phyloP scores from a whole-genome alignment of 1,140 invertebrate species.

The Helicoverpa armigera region DNA sequence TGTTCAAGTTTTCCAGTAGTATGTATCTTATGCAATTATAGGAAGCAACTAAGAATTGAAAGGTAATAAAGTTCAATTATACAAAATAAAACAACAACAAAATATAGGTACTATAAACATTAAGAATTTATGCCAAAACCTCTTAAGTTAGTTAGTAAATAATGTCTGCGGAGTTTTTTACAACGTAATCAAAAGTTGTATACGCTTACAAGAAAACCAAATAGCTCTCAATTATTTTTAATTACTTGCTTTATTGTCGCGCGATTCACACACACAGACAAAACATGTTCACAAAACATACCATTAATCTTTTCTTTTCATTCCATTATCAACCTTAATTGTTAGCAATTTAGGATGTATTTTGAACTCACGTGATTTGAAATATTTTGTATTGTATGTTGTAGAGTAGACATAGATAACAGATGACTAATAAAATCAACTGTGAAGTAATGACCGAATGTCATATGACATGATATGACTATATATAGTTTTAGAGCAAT shows the following conservation, averaged over 20 bases:
- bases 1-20: too few species aligned
- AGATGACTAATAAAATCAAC: slow-evolving; percentile 8
- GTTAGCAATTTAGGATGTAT: background rate
- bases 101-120: background rate
- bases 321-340: slow-evolving; percentile 17
- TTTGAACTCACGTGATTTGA: background rate
- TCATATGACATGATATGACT: slow-evolving; percentile 17
- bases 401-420: slow-evolving; percentile 13
- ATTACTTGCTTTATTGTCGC: slow-evolving; percentile 1
- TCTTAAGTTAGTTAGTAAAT: background rate
- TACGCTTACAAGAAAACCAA: slow-evolving; percentile 10
- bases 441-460: slow-evolving; percentile 9
- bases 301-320: slow-evolving; percentile 22
- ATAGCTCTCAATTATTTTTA: slow-evolving; percentile 43
- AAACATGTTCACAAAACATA: slow-evolving; percentile 22
- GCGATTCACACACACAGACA: slow-evolving; percentile 8
- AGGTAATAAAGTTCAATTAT: too few species aligned
- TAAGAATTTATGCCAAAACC: background rate
- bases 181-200: slow-evolving; percentile 19
- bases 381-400: slow-evolving; percentile 16
- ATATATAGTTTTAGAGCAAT: slow-evolving; percentile 7
- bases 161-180: background rate
- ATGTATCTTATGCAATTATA: too few species aligned
- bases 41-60: too few species aligned
- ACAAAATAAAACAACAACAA: too few species aligned